Evolutionary conservation across 2,888 invertebrate species (phyloP), one percentile per base, ranked within the genome.

Genomic region (Sarcophaga carnaria): DNA sequence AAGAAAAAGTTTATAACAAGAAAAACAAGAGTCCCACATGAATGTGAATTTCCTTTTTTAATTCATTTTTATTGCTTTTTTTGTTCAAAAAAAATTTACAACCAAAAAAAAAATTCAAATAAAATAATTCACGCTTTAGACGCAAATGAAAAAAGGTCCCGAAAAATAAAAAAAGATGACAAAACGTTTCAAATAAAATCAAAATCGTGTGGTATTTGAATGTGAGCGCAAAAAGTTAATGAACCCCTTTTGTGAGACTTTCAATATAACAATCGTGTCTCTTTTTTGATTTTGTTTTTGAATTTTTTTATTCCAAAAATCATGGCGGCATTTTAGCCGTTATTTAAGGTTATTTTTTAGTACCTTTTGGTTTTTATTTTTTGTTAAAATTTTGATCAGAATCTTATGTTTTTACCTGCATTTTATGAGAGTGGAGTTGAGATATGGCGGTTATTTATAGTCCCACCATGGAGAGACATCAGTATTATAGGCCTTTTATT

Each of bases 391-490:
- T 66, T 37, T 77, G 27, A 49, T 69, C 11, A 67, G 37, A 71
- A 66, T 78, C 75, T 71, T 0, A 74, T 37, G 37, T 64, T 77
- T 66, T 78, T 79, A 83, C 79, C 83, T 83, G 79, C 69, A 69
- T 64, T 69, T 79, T 70, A 70, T 67, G 49, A 60, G n/a, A 3
- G 20, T 54, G 3, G 5, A 54, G 37, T 37, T 37, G 49, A 20
- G 81, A 75, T 54, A 54, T 78, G 49, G 67, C 63, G 67, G 54
- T 72, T 27, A 78, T 67, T 78, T 78, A 74, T 75, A 22, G n/a
- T 20, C n/a, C 25, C 25, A n/a, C 22, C 62, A 62, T 62, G 5
- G 10, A 37, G 10, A 37, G 2, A 10, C 37, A 62, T 62, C 62
- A n/a, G 17, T 59, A 17, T 22, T 10, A 62, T 22, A 20, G 22